Evolutionary conservation across 92 coral and sea anemone genomes (phyloP), one percentile per base, ranked within the genome.

Genomic region (Micromussa lordhowensis): DNA sequence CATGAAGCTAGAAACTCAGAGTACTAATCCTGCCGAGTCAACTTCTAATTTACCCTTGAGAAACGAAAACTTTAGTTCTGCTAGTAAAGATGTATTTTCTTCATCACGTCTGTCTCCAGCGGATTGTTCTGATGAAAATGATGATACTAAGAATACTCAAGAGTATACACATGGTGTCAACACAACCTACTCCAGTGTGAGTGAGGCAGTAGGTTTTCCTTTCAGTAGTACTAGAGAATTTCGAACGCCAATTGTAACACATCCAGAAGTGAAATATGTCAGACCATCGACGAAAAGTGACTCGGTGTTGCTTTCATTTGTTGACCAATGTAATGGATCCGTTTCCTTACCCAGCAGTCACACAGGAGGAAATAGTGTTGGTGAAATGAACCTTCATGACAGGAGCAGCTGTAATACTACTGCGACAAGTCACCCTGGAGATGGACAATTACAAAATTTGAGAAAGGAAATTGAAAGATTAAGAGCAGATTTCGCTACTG

Each of bases 401-500:
- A 49, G 49, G 53, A 32, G 71, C 40, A 32, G 28, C n/a, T 51
- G 15, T 12, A 74, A 28, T 38, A 44, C 48, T 5, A 22, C 31
- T 11, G n/a, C 24, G 54, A 30, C 49, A 76, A 28, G 32, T 16
- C 44, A 3, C 24, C 24, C 68, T 5, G 64, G 34, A 24, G 85
- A 77, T 14, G 75, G 54, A 58, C 88, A 84, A 19, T 18, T 91
- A 26, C 84, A 77, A 35, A 40, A 76, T 54, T 75, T 93, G 80
- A 78, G 88, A 32, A 86, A 86, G 22, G 84, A 94, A 68, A 76
- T 95, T 29, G 87, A 92, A 40, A 87, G 86, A 28, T 71, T 91
- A 51, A 92, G 78, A 34, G 18, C 91, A 26, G 89, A 95, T 48
- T 55, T 79, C 22, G 57, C 22, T 31, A 15, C 87, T 29, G 88